These are phyloP conservation scores for Gnathonemus longibarbis DNA, from an alignment of 2,113 vertebrate genomes.

Conservation along the genomic window DNA sequence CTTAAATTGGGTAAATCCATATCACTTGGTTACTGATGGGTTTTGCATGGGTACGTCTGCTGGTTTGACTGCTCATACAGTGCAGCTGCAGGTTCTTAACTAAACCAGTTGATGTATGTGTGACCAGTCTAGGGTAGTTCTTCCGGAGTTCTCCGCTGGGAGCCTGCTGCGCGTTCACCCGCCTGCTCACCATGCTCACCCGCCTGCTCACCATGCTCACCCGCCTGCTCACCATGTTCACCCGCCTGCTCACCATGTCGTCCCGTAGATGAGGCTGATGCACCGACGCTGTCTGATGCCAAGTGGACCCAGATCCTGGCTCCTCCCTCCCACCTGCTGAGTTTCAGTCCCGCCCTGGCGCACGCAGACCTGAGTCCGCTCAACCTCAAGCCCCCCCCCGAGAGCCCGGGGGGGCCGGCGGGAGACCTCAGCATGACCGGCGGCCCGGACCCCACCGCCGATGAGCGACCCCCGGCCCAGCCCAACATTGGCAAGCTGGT, in stretches of 20 bases:
- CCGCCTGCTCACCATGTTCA: neutral
- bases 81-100: neutral
- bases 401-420: constrained; percentile 50
- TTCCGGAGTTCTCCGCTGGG: neutral
- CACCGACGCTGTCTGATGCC: constrained; percentile 74
- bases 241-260: neutral
- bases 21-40: neutral
- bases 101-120: neutral
- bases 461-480: constrained; percentile 67
- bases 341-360: constrained; percentile 70
- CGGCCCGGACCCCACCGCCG: constrained; percentile 57
- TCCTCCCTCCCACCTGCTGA: constrained; percentile 65
- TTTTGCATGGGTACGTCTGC: neutral
- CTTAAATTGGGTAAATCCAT: neutral
- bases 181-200: neutral
- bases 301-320: constrained; percentile 96
- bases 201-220: neutral
- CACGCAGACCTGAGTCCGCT: constrained; percentile 63
- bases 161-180: neutral
- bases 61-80: neutral
- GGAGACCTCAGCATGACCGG: constrained; percentile 57
- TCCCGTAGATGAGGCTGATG: constrained; percentile 78
- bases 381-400: constrained; percentile 69
- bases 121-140: neutral
- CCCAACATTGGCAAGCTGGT: constrained; percentile 67